A percentile compares a stretch with the other conserved stretches of the same genome.
phyloP scores from a whole-genome alignment of 2,888 invertebrate species.

The Heterodera filipjevi region DNA sequence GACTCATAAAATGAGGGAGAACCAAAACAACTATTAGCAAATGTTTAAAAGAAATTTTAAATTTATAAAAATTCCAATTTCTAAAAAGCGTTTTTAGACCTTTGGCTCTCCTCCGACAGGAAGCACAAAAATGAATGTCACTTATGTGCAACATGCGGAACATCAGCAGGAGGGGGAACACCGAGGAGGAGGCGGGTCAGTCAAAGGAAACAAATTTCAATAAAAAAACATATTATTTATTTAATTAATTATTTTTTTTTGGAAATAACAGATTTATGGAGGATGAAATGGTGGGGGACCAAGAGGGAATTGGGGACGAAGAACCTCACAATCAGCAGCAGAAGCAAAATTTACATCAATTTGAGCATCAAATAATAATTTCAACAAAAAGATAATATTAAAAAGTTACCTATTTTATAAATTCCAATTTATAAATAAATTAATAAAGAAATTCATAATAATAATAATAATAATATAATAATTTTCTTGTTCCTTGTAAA shows the following conservation, averaged over 20 bases:
- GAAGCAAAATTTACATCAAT: neutral
- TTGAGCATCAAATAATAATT: neutral
- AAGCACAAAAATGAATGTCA: conserved; percentile 18
- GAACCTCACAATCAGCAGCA: neutral
- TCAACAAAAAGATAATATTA: neutral
- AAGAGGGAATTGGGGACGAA: conserved; percentile 1
- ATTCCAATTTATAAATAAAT: no score
- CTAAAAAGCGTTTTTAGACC: neutral
- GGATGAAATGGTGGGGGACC: conserved; percentile 11
- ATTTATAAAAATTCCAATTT: neutral
- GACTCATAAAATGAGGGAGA: no score
- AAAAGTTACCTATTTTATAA: no score
- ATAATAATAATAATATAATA: no score
- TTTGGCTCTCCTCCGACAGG: conserved; percentile 18
- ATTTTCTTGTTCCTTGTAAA: no score
- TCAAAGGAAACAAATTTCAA: neutral
- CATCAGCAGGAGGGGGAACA: neutral
- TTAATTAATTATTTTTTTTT: neutral
- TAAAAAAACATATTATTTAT: neutral
- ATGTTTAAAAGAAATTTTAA: no score
- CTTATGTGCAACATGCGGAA: neutral
- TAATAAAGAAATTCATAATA: no score
- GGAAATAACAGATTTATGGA: conserved; percentile 18
- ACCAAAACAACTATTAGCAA: no score
- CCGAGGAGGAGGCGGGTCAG: conserved; percentile 19